Conservation (phyloP, 2,888 invertebrate genomes). For the Patella depressa region DNA sequence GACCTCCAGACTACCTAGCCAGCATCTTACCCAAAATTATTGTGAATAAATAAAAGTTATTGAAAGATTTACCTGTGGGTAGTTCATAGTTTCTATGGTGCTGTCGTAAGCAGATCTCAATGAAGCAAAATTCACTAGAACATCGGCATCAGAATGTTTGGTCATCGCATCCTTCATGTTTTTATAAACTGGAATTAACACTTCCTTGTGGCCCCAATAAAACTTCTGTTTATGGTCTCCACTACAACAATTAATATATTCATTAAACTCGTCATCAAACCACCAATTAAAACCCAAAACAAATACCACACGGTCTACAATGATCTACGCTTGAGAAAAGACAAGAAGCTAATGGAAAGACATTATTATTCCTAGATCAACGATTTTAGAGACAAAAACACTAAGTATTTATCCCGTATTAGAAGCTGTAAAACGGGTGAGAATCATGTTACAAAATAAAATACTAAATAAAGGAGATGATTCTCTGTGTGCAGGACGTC, state of each 20-base stretch:
- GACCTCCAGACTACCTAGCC: not conserved
- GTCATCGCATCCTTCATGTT: conserved; percentile 96
- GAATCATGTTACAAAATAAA: no score
- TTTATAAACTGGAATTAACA: conserved; percentile 93
- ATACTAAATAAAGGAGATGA: no score
- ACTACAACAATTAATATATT: conserved; percentile 68
- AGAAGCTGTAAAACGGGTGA: no score
- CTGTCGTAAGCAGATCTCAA: conserved; percentile 97
- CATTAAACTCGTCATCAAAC: no score
- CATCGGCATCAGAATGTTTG: conserved; percentile 94
- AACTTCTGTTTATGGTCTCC: conserved; percentile 99
- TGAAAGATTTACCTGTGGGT: conserved; percentile 77
- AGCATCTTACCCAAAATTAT: not conserved
- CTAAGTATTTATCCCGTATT: no score
- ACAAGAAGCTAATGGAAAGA: not conserved
- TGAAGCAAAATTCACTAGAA: conserved; percentile 96
- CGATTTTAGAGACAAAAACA: not conserved
- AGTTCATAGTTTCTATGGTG: conserved; percentile 93
- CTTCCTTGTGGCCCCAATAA: conserved; percentile 99
- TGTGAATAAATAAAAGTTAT: not conserved
- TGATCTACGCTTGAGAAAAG: not conserved
- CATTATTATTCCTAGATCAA: not conserved
- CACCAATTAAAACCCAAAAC: no score
- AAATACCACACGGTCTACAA: not conserved
- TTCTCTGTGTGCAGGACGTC: no score